These are phyloP conservation scores for Adela reaumurella DNA, from an alignment of 2,888 invertebrate species.

Conservation along the genomic window DNA sequence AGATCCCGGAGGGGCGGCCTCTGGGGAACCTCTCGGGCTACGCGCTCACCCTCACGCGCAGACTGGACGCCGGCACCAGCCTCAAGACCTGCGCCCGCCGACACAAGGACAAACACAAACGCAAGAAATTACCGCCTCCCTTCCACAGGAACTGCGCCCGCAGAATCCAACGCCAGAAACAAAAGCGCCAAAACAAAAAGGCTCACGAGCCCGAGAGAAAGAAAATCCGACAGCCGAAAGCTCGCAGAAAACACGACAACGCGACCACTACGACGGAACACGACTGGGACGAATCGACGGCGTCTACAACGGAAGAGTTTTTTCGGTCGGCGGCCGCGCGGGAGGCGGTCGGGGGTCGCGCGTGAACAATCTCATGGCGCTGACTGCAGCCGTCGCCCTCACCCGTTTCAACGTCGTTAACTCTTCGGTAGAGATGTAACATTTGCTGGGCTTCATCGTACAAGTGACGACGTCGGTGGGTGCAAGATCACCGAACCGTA, in stretches of 20 bases:
- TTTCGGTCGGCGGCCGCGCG: slow-evolving; percentile 56
- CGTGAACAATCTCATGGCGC: slow-evolving; percentile 44
- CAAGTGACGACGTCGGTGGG: too few species aligned
- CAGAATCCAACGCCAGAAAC: slow-evolving; percentile 38
- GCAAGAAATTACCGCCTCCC: slow-evolving; percentile 24
- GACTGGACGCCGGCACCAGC: slow-evolving; percentile 32
- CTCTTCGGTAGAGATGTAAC: too few species aligned
- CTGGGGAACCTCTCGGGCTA: slow-evolving; percentile 73
- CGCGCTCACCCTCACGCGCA: slow-evolving; percentile 58
- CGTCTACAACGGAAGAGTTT: slow-evolving; percentile 54
- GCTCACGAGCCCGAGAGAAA: slow-evolving; percentile 40
- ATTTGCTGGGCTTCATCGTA: too few species aligned
- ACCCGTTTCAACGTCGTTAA: too few species aligned
- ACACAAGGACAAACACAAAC: slow-evolving; percentile 42
- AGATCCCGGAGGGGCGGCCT: slow-evolving; percentile 62
- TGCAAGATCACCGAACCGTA: too few species aligned
- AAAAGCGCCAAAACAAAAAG: slow-evolving; percentile 48
- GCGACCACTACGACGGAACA: slow-evolving; percentile 47
- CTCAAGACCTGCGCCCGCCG: slow-evolving; percentile 35
- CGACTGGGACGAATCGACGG: slow-evolving; percentile 46
- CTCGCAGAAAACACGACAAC: slow-evolving; percentile 48
- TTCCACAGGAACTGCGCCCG: slow-evolving; percentile 44
- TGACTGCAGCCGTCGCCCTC: slow-evolving; percentile 50
- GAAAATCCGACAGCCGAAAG: slow-evolving; percentile 53
- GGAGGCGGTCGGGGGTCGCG: slow-evolving; percentile 47